These are phyloP conservation scores for Dusona sp. DNA, from an alignment of 2,888 invertebrate species.

Conservation along the genomic window DNA sequence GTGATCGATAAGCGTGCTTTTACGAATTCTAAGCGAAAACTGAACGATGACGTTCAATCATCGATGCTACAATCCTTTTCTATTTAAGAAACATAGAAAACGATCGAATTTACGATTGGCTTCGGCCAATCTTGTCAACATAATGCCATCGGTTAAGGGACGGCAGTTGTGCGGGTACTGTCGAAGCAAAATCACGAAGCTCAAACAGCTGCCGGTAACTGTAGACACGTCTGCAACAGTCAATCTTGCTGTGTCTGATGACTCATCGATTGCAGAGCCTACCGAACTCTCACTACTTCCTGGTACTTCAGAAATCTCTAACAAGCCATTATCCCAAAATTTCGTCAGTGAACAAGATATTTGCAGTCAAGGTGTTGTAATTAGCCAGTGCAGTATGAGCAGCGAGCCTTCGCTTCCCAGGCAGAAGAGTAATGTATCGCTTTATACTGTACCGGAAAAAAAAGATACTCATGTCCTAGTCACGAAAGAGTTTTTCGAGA, in stretches of 20 bases:
- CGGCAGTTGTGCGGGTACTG: conserved; percentile 4
- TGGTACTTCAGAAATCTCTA: conserved; percentile 4
- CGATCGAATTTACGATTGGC: conserved; percentile 5
- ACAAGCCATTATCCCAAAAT: background rate
- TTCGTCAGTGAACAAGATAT: conserved; percentile 9
- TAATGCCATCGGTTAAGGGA: conserved; percentile 21
- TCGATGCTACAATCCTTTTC: conserved; percentile 9
- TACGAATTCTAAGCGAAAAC: conserved; percentile 1
- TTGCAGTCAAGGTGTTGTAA: conserved; percentile 1
- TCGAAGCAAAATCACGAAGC: background rate
- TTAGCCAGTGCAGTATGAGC: conserved; percentile 5
- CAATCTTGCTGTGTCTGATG: conserved; percentile 6
- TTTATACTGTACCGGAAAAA: conserved; percentile 6
- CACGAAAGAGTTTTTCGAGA: background rate
- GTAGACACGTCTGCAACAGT: background rate
- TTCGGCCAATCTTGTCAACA: conserved; percentile 1
- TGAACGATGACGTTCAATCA: background rate
- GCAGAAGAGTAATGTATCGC: background rate
- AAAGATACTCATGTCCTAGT: conserved; percentile 14
- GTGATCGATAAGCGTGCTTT: conserved; percentile 3
- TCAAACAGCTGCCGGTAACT: conserved; percentile 2
- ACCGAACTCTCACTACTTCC: conserved; percentile 5
- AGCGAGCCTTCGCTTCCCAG: conserved; percentile 2
- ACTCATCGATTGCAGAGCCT: background rate
- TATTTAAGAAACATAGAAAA: conserved; percentile 16